Conservation (phyloP, 1,140 invertebrate species). For the Drosophila pandora region DNA sequence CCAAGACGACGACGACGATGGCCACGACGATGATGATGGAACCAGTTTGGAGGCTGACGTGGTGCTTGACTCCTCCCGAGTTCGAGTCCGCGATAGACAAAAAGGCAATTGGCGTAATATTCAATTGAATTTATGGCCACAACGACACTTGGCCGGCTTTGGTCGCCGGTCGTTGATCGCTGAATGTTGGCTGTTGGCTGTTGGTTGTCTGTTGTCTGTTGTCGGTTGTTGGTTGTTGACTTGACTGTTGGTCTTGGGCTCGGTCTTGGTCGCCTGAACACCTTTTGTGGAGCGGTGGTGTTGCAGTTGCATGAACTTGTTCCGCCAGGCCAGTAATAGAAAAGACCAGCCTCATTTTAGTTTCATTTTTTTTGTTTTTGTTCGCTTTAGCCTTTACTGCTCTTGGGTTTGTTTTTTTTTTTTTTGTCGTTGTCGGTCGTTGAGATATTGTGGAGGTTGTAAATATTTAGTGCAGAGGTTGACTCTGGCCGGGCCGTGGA, state of each 20-base stretch:
- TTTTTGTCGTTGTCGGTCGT: constrained; percentile 53
- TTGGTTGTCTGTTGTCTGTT: constrained; percentile 16
- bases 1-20: not conserved
- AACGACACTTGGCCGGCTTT: constrained; percentile 74
- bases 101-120: constrained; percentile 83
- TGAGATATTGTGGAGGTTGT: constrained; percentile 82
- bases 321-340: constrained; percentile 67
- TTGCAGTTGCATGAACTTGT: constrained; percentile 77
- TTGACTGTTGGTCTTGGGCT: constrained; percentile 34
- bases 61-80: constrained; percentile 55
- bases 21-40: constrained; percentile 34
- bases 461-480: constrained; percentile 83
- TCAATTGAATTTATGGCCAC: constrained; percentile 83
- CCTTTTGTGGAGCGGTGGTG: constrained; percentile 56
- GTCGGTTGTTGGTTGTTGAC: constrained; percentile 14
- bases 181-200: not conserved
- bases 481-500: constrained; percentile 42
- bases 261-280: constrained; percentile 55
- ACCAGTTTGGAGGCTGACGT: constrained; percentile 44
- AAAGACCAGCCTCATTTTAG: constrained; percentile 52
- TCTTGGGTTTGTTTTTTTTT: constrained; percentile 16
- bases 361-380: constrained; percentile 7
- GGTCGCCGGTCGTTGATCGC: constrained; percentile 21
- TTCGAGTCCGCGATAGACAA: constrained; percentile 68
- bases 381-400: not conserved